Evolutionary conservation across 2,113 vertebrate genomes (phyloP).

Genomic region (Archocentrus centrarchus): DNA sequence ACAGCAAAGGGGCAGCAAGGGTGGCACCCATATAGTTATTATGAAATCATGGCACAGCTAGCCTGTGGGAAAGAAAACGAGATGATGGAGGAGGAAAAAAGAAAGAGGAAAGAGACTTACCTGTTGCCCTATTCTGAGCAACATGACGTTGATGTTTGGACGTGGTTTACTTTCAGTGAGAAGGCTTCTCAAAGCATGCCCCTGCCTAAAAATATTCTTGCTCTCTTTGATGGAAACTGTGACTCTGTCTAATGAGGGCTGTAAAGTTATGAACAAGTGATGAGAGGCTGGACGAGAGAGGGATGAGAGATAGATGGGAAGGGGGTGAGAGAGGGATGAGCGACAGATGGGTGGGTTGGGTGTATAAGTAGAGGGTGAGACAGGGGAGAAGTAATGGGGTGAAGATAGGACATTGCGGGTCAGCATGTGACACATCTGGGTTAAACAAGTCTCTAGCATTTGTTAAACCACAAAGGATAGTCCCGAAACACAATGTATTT

Average conservation of each 20-base stretch:
- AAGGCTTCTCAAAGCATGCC: slow-evolving; percentile 25
- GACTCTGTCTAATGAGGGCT: slow-evolving; percentile 57
- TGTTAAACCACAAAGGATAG: slow-evolving; percentile 12
- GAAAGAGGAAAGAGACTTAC: not conserved
- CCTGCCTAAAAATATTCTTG: slow-evolving; percentile 66
- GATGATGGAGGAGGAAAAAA: not conserved
- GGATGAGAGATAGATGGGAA: slow-evolving; percentile 66
- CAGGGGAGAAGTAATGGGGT: slow-evolving; percentile 31
- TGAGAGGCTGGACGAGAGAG: slow-evolving; percentile 66
- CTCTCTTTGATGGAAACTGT: slow-evolving; percentile 69
- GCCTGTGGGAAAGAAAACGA: slow-evolving; percentile 32
- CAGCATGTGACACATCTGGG: slow-evolving; percentile 39
- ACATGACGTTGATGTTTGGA: slow-evolving; percentile 57
- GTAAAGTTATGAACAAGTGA: slow-evolving; percentile 74
- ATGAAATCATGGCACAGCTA: slow-evolving; percentile 29
- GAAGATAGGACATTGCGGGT: slow-evolving; percentile 40
- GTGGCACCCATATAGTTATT: slow-evolving; percentile 49
- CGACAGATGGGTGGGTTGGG: slow-evolving; percentile 55
- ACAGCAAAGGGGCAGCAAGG: slow-evolving; percentile 70
- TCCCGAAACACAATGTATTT: slow-evolving; percentile 2
- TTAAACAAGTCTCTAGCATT: not conserved
- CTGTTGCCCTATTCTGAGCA: slow-evolving; percentile 33
- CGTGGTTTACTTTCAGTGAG: slow-evolving; percentile 52
- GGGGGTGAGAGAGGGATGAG: slow-evolving; percentile 56
- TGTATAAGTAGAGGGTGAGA: slow-evolving; percentile 23